Percentiles rank a stretch among this genome's conserved stretches.
These are phyloP conservation scores for Zophobas atratus DNA, from an alignment of 1,140 invertebrate genomes.

Conservation along the genomic window DNA sequence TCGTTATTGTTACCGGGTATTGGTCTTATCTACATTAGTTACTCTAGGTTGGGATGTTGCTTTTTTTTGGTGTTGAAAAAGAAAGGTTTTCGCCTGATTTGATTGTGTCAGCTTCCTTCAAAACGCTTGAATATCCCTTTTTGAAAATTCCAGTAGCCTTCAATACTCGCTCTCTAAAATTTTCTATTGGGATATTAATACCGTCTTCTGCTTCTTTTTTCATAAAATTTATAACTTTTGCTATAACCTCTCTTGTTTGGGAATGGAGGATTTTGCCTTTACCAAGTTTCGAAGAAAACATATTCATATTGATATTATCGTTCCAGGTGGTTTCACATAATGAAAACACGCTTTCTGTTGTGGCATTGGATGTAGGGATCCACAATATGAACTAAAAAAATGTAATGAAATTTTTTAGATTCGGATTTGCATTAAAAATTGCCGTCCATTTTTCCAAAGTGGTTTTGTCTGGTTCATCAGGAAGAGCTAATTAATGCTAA, in stretches of 20 bases:
- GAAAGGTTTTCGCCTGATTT: background rate
- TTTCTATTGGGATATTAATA: conserved; percentile 43
- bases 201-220: conserved; percentile 47
- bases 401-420: too few species aligned
- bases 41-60: background rate
- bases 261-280: conserved; percentile 42
- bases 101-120: background rate
- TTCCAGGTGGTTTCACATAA: too few species aligned
- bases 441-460: too few species aligned
- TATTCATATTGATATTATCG: too few species aligned
- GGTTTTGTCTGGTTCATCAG: too few species aligned
- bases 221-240: conserved; percentile 49
- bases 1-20: background rate
- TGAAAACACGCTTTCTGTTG: too few species aligned
- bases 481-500: too few species aligned
- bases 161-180: conserved; percentile 48
- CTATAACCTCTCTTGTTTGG: conserved; percentile 47
- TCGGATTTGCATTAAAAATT: too few species aligned
- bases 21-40: background rate
- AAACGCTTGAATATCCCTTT: conserved; percentile 42
- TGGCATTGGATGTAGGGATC: too few species aligned
- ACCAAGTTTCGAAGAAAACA: background rate
- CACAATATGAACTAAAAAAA: too few species aligned
- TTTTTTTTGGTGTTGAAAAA: background rate
- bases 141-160: conserved; percentile 46